These are phyloP conservation scores for Perccottus glenii DNA, from an alignment of 2,113 vertebrate genomes.

Conservation along the genomic window DNA sequence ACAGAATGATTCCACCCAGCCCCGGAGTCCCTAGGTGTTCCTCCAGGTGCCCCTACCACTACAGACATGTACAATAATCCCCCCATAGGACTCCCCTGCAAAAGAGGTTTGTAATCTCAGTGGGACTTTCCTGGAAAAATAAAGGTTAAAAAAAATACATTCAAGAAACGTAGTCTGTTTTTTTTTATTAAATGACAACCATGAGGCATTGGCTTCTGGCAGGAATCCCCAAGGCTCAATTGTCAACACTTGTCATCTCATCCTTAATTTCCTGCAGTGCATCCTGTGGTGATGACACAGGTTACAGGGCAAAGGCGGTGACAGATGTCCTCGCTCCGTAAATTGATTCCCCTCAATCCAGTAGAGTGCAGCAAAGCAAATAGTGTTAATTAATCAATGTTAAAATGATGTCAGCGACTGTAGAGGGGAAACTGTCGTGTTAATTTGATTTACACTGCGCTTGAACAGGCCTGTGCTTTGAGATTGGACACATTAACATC, in stretches of 20 bases:
- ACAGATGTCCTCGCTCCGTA: not conserved
- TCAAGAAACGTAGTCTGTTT: not conserved
- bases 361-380: slow-evolving; percentile 25
- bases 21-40: no score
- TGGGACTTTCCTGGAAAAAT: no score
- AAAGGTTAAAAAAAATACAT: no score
- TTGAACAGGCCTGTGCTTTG: slow-evolving; percentile 42
- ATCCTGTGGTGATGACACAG: not conserved
- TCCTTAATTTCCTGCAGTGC: not conserved
- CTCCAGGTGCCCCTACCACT: no score
- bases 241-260: slow-evolving; percentile 1
- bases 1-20: no score
- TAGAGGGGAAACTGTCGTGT: slow-evolving; percentile 19
- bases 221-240: not conserved
- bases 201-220: not conserved
- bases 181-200: not conserved
- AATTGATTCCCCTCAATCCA: slow-evolving; percentile 29
- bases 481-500: slow-evolving; percentile 49
- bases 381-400: slow-evolving; percentile 45
- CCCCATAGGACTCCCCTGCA: no score
- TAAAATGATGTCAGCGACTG: slow-evolving; percentile 25
- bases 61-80: no score
- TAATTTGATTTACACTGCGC: slow-evolving; percentile 62
- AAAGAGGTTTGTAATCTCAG: no score
- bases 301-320: not conserved